Base-by-base conservation (phyloP, 2,888 invertebrate genomes). In the Scrobipalpa atriplicella region DNA sequence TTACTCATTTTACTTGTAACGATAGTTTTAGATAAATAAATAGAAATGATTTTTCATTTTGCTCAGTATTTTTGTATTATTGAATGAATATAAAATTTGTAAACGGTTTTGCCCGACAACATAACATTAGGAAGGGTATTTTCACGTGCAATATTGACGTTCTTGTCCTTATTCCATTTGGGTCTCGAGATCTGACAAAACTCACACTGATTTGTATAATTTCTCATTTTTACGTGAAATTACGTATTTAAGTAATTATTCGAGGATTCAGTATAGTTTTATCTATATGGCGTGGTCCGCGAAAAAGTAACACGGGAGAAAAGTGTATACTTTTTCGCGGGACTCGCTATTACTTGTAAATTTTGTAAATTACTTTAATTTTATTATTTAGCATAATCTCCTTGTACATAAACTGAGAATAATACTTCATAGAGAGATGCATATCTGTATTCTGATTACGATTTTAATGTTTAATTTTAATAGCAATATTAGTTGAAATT, bases 331-430 rank as follows among this genome's bases (percentile, higher is more conserved):
- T 29, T 58, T 58, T 38, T 58, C n/a, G n/a, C 13, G 58, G 1
- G n/a, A 16, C 38, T 29, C 8, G 16, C 58, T 58, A 29, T 61
- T 79, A 77, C 77, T 73, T 90, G 88, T 90, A 89, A 79, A 90
- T 86, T 82, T 79, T 89, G 85, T 90, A 90, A 84, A 80, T 85
- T 86, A 84, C 9, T 79, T 74, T 81, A 81, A 78, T 81, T 77
- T 81, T 82, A 83, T 82, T 75, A 62, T 16, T 70, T 81, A 85
- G 81, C 67, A 69, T 79, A 78, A 74, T 77, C 75, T 74, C 71
- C 71, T 71, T 90, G 90, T 91, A 90, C 78, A 90, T 90, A 89
- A 84, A 85, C 79, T 82, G 83, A 85, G 83, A 85, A 81, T 85
- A 86, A 84, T 79, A 74, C 71, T 73, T 75, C 74, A 75, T 79